Evolutionary conservation across 64 coral and sea anemone genomes (phyloP).

Genomic region (Montipora foliosa): DNA sequence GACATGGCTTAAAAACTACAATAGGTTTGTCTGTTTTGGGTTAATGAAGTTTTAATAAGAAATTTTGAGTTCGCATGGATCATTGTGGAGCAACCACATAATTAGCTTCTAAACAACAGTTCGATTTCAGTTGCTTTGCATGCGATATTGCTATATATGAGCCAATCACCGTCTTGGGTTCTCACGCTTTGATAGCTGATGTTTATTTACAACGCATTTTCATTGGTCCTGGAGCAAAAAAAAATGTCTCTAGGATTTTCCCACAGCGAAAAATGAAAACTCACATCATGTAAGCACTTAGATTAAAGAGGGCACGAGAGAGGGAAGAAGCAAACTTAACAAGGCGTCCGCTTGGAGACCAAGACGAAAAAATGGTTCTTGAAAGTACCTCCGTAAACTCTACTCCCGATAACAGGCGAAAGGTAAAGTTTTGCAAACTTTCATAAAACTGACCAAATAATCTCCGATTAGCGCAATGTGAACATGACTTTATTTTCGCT

Average conservation of each 20-base stretch:
- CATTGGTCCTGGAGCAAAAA: conserved; percentile 59
- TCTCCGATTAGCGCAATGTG: background rate
- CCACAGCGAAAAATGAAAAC: conserved; percentile 50
- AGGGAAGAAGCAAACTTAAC: background rate
- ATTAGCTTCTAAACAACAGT: conserved; percentile 56
- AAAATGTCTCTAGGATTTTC: conserved; percentile 65
- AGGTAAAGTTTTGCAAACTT: conserved; percentile 7
- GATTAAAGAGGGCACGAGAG: background rate
- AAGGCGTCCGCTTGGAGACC: background rate
- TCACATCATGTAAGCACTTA: conserved; percentile 58
- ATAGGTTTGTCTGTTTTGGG: conserved; percentile 57
- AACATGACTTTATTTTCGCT: background rate
- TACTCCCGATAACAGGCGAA: background rate
- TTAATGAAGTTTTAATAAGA: conserved; percentile 67
- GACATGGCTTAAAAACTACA: conserved; percentile 59
- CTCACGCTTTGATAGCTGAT: conserved; percentile 67
- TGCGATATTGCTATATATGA: background rate
- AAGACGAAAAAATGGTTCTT: conserved; percentile 20
- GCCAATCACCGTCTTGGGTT: conserved; percentile 55
- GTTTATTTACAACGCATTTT: conserved; percentile 59
- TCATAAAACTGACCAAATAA: background rate
- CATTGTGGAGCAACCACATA: conserved; percentile 11
- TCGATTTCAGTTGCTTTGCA: background rate
- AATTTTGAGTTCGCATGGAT: conserved; percentile 27
- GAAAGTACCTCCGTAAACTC: conserved; percentile 9